These are phyloP conservation scores for Chrysomallon squamiferum DNA, from an alignment of 1,140 invertebrate genomes.

Conservation along the genomic window DNA sequence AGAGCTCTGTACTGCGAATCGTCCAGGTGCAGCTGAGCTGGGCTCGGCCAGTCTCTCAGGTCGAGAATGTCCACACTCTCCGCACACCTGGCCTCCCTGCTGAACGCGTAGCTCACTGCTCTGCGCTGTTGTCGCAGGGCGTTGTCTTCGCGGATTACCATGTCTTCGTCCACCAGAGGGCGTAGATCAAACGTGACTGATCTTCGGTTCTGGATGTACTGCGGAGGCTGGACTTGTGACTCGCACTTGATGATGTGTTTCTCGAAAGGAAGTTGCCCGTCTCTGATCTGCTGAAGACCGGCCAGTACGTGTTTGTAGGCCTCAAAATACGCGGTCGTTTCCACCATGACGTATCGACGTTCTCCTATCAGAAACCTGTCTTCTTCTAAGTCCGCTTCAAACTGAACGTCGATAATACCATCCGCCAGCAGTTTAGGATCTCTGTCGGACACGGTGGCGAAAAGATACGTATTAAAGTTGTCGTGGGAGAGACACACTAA, in stretches of 20 bases:
- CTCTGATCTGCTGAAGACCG: conserved; percentile 58
- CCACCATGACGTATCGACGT: conserved; percentile 61
- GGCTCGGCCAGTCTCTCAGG: conserved; percentile 43
- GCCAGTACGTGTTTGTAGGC: conserved; percentile 64
- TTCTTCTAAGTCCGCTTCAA: conserved; percentile 34
- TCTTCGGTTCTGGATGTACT: conserved; percentile 58
- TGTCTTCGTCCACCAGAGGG: conserved; percentile 29
- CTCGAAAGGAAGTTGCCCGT: conserved; percentile 59
- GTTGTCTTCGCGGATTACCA: conserved; percentile 21
- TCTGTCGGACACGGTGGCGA: conserved; percentile 73
- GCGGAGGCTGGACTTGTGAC: conserved; percentile 34
- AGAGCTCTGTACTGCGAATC: conserved; percentile 64
- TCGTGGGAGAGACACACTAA: conserved; percentile 75
- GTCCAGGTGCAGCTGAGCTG: conserved; percentile 55
- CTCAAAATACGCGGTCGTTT: conserved; percentile 67
- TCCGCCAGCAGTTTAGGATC: conserved; percentile 56
- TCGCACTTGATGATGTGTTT: conserved; percentile 52
- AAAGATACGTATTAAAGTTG: conserved; percentile 72
- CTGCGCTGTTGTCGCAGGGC: conserved; percentile 10
- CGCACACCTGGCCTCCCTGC: background rate
- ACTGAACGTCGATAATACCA: conserved; percentile 60
- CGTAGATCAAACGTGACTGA: conserved; percentile 26
- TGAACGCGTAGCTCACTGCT: conserved; percentile 20
- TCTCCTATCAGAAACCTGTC: background rate
- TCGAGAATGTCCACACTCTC: conserved; percentile 26